A percentile compares a stretch with the other conserved stretches of the same genome.
Conservation (phyloP, 1,140 invertebrate genomes). For the Leptinotarsa undecemlineata region DNA sequence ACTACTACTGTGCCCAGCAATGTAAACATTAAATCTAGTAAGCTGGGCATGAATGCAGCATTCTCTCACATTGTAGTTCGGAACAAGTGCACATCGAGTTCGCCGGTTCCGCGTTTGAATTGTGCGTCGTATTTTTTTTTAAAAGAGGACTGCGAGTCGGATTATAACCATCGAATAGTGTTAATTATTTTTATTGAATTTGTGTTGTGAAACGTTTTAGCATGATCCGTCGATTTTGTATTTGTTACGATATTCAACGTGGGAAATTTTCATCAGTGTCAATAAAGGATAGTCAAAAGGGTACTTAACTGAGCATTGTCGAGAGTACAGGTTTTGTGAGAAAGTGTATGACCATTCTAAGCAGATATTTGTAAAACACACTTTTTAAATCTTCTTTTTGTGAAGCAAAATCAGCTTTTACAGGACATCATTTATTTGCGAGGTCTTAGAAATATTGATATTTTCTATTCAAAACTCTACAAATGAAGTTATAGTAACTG, state of each 20-base stretch:
- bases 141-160: not conserved
- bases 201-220: not conserved
- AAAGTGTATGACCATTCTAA: too few species aligned
- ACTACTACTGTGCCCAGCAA: conserved; percentile 35
- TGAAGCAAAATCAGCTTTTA: too few species aligned
- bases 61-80: conserved; percentile 20
- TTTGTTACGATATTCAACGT: not conserved
- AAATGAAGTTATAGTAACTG: too few species aligned
- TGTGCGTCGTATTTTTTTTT: not conserved
- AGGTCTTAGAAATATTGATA: too few species aligned
- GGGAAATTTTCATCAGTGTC: not conserved
- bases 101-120: not conserved
- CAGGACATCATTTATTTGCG: too few species aligned
- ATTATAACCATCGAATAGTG: not conserved
- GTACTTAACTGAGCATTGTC: not conserved
- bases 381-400: too few species aligned
- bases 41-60: conserved; percentile 11
- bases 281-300: not conserved
- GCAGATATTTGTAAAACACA: too few species aligned
- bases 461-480: too few species aligned
- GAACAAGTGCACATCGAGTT: conserved; percentile 16
- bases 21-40: conserved; percentile 21
- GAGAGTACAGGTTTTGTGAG: not conserved
- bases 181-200: not conserved
- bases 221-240: not conserved